A percentile compares a stretch with the other conserved stretches of the same genome.
Evolutionary conservation across 2,797 vertebrate genomes (phyloP).

Genomic region (Dromococcyx pavoninus): DNA sequence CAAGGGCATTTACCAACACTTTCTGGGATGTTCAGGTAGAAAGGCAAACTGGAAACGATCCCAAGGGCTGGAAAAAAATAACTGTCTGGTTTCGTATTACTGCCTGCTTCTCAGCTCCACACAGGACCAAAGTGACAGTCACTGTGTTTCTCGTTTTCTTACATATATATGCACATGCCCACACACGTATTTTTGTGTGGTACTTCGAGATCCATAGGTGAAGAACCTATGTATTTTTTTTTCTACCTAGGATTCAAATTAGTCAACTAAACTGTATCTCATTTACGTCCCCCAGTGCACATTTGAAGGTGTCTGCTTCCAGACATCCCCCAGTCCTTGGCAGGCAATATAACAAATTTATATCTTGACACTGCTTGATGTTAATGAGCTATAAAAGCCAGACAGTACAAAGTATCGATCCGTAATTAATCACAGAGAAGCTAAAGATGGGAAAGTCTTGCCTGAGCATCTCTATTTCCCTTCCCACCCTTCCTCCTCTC

Average conservation of each 20-base stretch:
- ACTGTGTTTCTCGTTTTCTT: background rate
- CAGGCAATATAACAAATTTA: background rate
- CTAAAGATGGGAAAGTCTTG: background rate
- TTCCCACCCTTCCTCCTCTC: conserved; percentile 1
- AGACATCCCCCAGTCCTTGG: background rate
- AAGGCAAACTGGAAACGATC: background rate
- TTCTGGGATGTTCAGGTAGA: background rate
- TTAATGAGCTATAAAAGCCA: conserved; percentile 2
- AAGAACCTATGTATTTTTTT: background rate
- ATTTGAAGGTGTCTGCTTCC: background rate
- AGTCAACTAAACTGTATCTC: accelerated
- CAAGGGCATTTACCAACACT: background rate
- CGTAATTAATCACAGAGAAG: background rate
- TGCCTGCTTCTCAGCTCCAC: background rate
- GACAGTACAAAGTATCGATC: background rate
- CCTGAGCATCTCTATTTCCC: background rate
- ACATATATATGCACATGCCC: background rate
- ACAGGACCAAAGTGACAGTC: background rate
- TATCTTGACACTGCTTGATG: background rate
- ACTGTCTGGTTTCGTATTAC: background rate
- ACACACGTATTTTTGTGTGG: accelerated
- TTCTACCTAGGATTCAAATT: accelerated
- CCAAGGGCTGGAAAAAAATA: background rate
- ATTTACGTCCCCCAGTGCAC: background rate
- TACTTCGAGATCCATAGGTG: background rate